Conservation (phyloP, 2,797 vertebrate species). For the Anguilla anguilla region DNA sequence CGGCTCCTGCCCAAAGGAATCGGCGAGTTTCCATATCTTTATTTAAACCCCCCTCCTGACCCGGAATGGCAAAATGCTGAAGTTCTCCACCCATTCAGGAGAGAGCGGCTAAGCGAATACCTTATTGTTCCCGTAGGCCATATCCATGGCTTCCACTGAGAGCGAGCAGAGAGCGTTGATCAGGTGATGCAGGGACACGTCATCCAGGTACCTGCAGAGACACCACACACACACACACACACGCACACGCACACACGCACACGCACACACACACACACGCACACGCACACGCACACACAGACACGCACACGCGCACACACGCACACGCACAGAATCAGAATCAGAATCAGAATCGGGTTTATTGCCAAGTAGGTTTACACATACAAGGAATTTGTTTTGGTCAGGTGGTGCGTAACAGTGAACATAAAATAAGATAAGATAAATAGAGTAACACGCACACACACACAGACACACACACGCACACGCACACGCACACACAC, state of each 20-base stretch:
- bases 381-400: no score
- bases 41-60: background rate
- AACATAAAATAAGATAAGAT: no score
- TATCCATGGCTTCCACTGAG: slow-evolving; percentile 98
- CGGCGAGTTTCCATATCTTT: background rate
- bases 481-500: background rate
- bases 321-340: background rate
- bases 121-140: slow-evolving; percentile 99
- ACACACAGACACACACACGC: background rate
- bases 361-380: no score
- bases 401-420: no score
- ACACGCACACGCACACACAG: background rate
- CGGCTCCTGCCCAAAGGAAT: slow-evolving; percentile 77
- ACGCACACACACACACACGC: background rate
- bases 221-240: slow-evolving; percentile 15
- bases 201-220: slow-evolving; percentile 89
- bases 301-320: background rate
- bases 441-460: no score
- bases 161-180: slow-evolving; percentile 98
- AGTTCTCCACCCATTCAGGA: background rate
- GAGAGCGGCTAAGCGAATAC: slow-evolving; percentile 55
- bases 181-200: slow-evolving; percentile 97
- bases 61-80: no score
- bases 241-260: background rate
- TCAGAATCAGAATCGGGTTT: no score